These are phyloP conservation scores for Acronicta aceris DNA, from an alignment of 2,888 invertebrate species.

Conservation along the genomic window DNA sequence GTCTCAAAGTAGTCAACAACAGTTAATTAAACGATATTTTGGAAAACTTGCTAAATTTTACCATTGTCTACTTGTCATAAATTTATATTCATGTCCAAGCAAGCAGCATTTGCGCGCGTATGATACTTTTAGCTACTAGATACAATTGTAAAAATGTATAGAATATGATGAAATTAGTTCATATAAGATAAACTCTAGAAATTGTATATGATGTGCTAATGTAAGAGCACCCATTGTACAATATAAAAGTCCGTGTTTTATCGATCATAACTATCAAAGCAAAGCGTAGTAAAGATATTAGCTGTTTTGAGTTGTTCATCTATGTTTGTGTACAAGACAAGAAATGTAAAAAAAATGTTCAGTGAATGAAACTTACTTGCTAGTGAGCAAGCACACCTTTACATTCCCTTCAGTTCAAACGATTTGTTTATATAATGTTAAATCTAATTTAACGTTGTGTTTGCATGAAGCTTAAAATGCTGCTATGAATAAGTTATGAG, in stretches of 20 bases:
- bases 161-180: conserved; percentile 32
- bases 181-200: conserved; percentile 29
- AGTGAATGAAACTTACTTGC: conserved; percentile 9
- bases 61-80: conserved; percentile 1
- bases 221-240: conserved; percentile 53
- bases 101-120: conserved; percentile 21
- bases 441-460: conserved; percentile 45
- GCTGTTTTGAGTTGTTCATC: conserved; percentile 7
- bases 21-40: conserved; percentile 10
- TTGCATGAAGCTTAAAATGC: conserved; percentile 32
- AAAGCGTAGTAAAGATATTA: conserved; percentile 12
- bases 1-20: conserved; percentile 23
- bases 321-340: background rate
- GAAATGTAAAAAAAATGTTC: background rate
- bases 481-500: conserved; percentile 22
- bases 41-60: conserved; percentile 9
- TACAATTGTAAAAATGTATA: conserved; percentile 49
- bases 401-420: conserved; percentile 59
- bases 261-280: conserved; percentile 14
- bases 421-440: conserved; percentile 41
- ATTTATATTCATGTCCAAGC: conserved; percentile 10
- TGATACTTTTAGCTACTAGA: conserved; percentile 22
- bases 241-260: conserved; percentile 24
- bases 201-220: conserved; percentile 33
- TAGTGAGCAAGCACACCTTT: conserved; percentile 33